Conservation (phyloP, 2,113 vertebrate genomes). For the Antechinus flavipes region DNA sequence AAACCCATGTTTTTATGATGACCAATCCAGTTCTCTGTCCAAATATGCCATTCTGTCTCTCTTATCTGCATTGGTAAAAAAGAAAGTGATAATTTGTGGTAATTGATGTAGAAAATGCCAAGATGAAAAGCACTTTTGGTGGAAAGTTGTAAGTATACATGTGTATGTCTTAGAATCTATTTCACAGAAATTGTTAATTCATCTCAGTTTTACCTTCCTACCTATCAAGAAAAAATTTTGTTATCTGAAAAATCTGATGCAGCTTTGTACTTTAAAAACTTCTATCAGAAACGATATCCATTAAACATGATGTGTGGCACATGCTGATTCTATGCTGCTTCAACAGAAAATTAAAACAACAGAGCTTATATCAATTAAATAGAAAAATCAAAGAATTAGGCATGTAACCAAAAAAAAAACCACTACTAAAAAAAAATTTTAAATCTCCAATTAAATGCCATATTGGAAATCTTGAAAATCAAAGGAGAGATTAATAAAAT, state of each 20-base stretch:
- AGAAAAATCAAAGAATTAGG: neutral
- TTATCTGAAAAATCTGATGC: neutral
- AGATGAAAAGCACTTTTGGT: neutral
- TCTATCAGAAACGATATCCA: neutral
- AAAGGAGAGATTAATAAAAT: neutral
- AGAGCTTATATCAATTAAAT: neutral
- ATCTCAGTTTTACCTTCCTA: neutral
- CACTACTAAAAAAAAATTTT: neutral
- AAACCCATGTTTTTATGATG: neutral
- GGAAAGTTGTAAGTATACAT: neutral
- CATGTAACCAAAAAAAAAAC: neutral
- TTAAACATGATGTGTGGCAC: slow-evolving; percentile 22
- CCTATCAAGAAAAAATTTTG: neutral
- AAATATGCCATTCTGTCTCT: neutral
- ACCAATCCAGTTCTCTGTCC: neutral
- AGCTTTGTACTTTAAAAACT: neutral
- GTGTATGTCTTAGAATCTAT: neutral
- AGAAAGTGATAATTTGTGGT: neutral
- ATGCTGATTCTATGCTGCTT: neutral
- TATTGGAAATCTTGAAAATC: neutral
- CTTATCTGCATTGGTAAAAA: neutral
- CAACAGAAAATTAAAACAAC: neutral
- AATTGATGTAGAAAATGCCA: neutral
- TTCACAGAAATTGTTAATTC: slow-evolving; percentile 13
- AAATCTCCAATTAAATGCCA: neutral